A percentile compares a stretch with the other conserved stretches of the same genome.
Evolutionary conservation across 2,113 vertebrate genomes (phyloP).

Genomic region (Pagrus major): DNA sequence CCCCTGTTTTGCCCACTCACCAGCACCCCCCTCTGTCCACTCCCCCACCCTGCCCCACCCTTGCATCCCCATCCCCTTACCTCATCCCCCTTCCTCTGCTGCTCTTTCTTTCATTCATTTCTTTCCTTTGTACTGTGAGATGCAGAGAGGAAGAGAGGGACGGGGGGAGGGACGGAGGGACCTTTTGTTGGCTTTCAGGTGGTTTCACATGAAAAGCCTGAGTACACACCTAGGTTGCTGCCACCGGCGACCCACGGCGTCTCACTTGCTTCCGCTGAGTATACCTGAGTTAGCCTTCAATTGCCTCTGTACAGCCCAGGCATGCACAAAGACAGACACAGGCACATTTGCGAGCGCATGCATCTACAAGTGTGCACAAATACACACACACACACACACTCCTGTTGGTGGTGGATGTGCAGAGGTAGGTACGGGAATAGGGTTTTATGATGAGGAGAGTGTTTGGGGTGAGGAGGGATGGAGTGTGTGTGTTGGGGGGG

Average conservation of each 20-base stretch:
- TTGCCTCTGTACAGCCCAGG: constrained; percentile 19
- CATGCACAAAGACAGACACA: constrained; percentile 39
- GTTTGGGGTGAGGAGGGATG: constrained; percentile 29
- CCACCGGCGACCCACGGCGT: constrained; percentile 59
- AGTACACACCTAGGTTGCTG: constrained; percentile 78
- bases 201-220: constrained; percentile 81
- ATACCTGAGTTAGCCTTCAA: constrained; percentile 60
- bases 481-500: constrained; percentile 36
- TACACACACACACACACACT: not conserved
- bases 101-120: constrained; percentile 70
- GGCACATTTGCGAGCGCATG: not conserved
- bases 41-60: constrained; percentile 42
- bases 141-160: constrained; percentile 61
- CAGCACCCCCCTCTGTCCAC: constrained; percentile 16
- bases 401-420: constrained; percentile 14
- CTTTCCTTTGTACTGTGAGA: constrained; percentile 77
- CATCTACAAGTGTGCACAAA: not conserved
- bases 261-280: constrained; percentile 74
- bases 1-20: constrained; percentile 19
- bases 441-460: not conserved
- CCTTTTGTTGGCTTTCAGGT: constrained; percentile 81
- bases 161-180: constrained; percentile 19
- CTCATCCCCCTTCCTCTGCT: constrained; percentile 62
- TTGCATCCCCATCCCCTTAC: constrained; percentile 57
- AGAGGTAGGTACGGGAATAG: not conserved